phyloP scores from a whole-genome alignment of 1,140 invertebrate genomes.

The Lepidurus packardi region DNA sequence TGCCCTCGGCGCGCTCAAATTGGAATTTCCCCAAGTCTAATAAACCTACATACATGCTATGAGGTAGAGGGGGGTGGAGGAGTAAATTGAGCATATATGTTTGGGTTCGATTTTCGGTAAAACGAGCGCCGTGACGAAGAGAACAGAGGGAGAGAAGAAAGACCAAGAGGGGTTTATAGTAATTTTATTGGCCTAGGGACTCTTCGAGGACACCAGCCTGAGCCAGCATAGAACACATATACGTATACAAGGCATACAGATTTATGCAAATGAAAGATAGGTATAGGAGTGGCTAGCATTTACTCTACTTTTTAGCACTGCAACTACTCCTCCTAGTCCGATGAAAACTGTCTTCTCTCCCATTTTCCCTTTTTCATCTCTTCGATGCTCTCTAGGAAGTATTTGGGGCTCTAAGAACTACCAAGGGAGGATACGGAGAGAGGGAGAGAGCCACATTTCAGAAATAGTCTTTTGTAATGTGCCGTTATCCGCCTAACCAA shows the following conservation, averaged over 20 bases:
- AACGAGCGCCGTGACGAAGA: too few species aligned
- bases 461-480: neutral
- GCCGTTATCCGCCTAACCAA: slow-evolving; percentile 8
- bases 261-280: slow-evolving; percentile 6
- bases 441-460: neutral
- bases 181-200: neutral
- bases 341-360: neutral
- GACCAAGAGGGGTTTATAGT: neutral
- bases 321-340: too few species aligned
- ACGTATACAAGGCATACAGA: neutral
- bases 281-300: neutral
- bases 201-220: neutral
- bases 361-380: neutral
- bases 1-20: neutral
- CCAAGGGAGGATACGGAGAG: neutral
- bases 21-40: too few species aligned
- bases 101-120: too few species aligned
- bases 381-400: neutral
- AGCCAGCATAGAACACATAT: neutral
- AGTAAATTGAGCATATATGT: too few species aligned
- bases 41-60: too few species aligned
- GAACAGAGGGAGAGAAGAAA: too few species aligned
- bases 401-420: neutral
- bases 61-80: too few species aligned
- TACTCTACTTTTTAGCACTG: too few species aligned